Conservation (phyloP, 2,888 invertebrate genomes). For the Leptinotarsa peninsularis region DNA sequence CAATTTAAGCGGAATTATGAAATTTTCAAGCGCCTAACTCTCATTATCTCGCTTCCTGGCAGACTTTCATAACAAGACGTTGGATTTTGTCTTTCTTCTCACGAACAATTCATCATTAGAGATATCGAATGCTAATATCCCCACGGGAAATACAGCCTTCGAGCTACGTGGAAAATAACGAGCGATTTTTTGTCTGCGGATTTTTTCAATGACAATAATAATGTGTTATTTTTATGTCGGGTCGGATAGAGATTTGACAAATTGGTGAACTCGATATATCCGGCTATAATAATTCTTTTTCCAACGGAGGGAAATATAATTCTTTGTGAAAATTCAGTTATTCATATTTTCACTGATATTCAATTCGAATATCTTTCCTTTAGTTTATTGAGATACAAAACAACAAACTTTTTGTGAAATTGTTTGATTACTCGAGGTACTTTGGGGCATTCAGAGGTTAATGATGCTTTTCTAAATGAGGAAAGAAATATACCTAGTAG, state of each 20-base stretch:
- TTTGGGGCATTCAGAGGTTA: no score
- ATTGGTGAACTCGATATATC: background rate
- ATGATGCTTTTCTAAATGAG: no score
- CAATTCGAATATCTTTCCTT: no score
- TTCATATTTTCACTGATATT: background rate
- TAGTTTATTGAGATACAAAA: no score
- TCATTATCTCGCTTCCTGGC: constrained; percentile 35
- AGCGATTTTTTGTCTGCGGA: constrained; percentile 16
- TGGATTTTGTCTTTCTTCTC: constrained; percentile 55
- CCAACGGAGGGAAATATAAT: background rate
- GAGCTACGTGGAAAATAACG: constrained; percentile 26
- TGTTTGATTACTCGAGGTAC: no score
- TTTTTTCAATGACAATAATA: constrained; percentile 22
- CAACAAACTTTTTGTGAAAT: no score
- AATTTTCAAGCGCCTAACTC: constrained; percentile 31
- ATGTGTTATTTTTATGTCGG: constrained; percentile 21
- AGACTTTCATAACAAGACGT: constrained; percentile 35
- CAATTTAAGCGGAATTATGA: constrained; percentile 16
- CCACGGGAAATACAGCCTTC: constrained; percentile 54
- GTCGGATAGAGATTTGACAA: constrained; percentile 10
- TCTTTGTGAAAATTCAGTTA: background rate
- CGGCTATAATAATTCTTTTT: background rate
- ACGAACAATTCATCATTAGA: constrained; percentile 60
- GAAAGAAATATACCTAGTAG: no score
- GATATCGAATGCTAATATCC: constrained; percentile 61